Conservation (phyloP, 2,888 invertebrate genomes). For the Tinea pellionella region DNA sequence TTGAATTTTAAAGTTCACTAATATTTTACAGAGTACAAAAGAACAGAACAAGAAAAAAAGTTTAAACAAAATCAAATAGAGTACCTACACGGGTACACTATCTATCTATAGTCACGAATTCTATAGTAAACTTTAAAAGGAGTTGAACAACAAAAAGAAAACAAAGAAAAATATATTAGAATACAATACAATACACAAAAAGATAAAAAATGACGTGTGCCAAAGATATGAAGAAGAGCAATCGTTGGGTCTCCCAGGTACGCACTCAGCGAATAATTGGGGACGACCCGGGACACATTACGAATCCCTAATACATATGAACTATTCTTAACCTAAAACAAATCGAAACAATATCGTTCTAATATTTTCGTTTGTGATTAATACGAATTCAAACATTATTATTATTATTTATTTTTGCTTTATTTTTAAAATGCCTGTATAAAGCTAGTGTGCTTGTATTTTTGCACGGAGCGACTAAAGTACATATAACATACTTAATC, state of each 20-base stretch:
- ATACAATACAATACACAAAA: conserved; percentile 1
- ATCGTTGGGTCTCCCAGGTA: conserved; percentile 29
- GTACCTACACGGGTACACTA: too few species aligned
- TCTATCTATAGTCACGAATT: neutral
- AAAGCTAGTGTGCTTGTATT: too few species aligned
- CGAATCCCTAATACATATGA: conserved; percentile 22
- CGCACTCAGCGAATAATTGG: conserved; percentile 39
- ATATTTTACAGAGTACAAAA: neutral
- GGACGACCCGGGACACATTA: conserved; percentile 35
- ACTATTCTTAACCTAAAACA: neutral
- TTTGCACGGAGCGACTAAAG: too few species aligned
- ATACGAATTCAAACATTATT: too few species aligned
- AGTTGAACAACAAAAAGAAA: neutral
- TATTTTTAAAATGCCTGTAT: too few species aligned
- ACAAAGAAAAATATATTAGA: neutral
- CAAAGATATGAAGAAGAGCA: conserved; percentile 10
- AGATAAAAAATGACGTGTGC: conserved; percentile 9
- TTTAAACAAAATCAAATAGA: neutral
- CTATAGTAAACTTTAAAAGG: neutral
- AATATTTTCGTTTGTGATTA: too few species aligned
- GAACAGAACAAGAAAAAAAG: neutral
- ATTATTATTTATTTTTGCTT: too few species aligned
- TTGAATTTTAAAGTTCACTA: too few species aligned
- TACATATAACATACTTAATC: too few species aligned
- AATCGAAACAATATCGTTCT: neutral